phyloP scores from a whole-genome alignment of 1,140 invertebrate species.

The Bombus vancouverensis region DNA sequence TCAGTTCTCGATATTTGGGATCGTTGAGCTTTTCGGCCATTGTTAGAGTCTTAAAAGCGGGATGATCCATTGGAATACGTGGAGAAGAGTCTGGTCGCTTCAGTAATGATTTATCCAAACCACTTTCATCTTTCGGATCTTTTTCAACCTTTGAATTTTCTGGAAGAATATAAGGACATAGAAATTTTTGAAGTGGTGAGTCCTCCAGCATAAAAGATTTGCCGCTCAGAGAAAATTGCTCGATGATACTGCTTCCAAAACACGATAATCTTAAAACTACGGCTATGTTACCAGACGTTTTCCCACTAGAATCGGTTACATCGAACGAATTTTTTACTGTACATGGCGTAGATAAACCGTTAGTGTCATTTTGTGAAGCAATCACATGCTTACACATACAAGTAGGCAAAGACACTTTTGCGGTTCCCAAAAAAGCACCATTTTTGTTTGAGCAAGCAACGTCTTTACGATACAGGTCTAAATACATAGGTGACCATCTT shows the following conservation, averaged over 20 bases:
- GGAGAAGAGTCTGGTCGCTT: conserved; percentile 55
- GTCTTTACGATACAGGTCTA: conserved; percentile 53
- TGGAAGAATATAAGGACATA: neutral
- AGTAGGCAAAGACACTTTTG: conserved; percentile 45
- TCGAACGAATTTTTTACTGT: conserved; percentile 61
- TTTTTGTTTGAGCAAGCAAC: neutral
- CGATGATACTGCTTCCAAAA: conserved; percentile 67
- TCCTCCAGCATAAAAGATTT: conserved; percentile 63
- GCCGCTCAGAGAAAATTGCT: conserved; percentile 44
- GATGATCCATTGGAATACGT: conserved; percentile 59
- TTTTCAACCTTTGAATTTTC: neutral
- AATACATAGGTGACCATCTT: conserved; percentile 52
- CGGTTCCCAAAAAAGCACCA: conserved; percentile 35
- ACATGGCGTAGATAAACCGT: conserved; percentile 49
- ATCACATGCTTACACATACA: conserved; percentile 47
- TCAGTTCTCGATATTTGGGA: conserved; percentile 63
- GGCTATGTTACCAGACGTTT: conserved; percentile 59
- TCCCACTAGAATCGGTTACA: conserved; percentile 47
- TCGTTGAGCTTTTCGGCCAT: conserved; percentile 75
- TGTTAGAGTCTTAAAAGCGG: conserved; percentile 70
- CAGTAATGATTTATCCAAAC: neutral
- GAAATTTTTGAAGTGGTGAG: conserved; percentile 51
- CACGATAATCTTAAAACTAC: conserved; percentile 67
- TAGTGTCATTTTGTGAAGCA: conserved; percentile 28
- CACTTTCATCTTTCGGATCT: neutral